phyloP scores from a whole-genome alignment of 2,113 vertebrate genomes.

The Apus apus region DNA sequence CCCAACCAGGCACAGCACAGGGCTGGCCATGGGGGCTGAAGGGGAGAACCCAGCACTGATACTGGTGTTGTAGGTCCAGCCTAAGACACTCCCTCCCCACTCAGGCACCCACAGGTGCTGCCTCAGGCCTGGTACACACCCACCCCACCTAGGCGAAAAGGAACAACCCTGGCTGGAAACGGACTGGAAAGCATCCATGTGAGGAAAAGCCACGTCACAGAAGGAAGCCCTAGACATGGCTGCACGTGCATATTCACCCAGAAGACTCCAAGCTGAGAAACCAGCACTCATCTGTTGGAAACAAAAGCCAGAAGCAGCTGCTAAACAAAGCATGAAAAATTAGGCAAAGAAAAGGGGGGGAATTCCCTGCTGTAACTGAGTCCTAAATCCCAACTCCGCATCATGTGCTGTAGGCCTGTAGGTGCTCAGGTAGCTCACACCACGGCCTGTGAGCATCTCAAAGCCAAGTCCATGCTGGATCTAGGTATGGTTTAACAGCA shows the following conservation, averaged over 20 bases:
- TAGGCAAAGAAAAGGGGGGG: not conserved
- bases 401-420: not conserved
- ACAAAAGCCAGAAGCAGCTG: not conserved
- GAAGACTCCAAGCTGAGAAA: not conserved
- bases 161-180: not conserved
- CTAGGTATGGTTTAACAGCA: accelerated
- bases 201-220: not conserved
- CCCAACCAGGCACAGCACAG: not conserved
- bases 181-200: not conserved
- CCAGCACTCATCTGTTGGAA: not conserved
- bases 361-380: not conserved
- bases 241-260: not conserved
- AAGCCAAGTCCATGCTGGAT: not conserved
- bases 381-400: no score
- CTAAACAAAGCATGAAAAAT: not conserved
- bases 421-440: not conserved
- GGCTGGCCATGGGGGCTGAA: not conserved
- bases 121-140: not conserved
- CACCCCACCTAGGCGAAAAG: not conserved
- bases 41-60: not conserved
- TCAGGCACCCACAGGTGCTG: accelerated
- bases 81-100: not conserved
- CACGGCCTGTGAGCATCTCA: accelerated
- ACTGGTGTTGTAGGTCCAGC: accelerated
- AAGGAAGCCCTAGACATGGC: not conserved